A percentile compares a stretch with the other conserved stretches of the same genome.
phyloP scores from a whole-genome alignment of 2,888 invertebrate species.

The Apamea crenata region DNA sequence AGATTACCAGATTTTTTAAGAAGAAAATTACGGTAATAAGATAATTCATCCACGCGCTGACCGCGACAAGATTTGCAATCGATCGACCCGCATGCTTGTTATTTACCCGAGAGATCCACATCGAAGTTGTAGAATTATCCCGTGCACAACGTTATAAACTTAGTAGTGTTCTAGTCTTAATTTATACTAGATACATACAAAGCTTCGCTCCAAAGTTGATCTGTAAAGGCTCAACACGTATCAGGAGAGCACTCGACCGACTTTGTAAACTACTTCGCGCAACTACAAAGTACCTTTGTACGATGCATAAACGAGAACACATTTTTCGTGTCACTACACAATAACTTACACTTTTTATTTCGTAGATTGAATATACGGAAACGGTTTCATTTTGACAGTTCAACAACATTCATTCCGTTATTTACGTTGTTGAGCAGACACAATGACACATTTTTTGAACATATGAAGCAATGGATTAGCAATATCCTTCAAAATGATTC shows the following conservation, averaged over 20 bases:
- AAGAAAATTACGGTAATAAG: not conserved
- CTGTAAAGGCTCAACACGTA: constrained; percentile 64
- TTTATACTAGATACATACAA: constrained; percentile 53
- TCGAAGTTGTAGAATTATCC: constrained; percentile 23
- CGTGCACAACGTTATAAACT: constrained; percentile 7
- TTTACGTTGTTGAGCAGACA: too few species aligned
- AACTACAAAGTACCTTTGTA: constrained; percentile 58
- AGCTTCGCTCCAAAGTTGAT: constrained; percentile 66
- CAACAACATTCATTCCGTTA: too few species aligned
- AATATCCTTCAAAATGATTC: too few species aligned
- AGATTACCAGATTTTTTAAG: not conserved
- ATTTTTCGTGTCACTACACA: constrained; percentile 39
- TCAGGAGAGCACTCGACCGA: constrained; percentile 54
- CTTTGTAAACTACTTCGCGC: constrained; percentile 59
- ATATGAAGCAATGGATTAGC: too few species aligned
- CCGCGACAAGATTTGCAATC: not conserved
- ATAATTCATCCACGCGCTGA: not conserved
- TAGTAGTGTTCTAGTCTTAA: constrained; percentile 44
- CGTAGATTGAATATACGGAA: not conserved
- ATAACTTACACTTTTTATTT: constrained; percentile 29
- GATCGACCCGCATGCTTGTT: constrained; percentile 26
- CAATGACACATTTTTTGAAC: too few species aligned
- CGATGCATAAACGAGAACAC: constrained; percentile 31
- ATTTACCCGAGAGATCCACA: constrained; percentile 20
- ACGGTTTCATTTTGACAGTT: too few species aligned